Evolutionary conservation across 2,888 invertebrate genomes (phyloP).

Genomic region (Caenorhabditis sp.): DNA sequence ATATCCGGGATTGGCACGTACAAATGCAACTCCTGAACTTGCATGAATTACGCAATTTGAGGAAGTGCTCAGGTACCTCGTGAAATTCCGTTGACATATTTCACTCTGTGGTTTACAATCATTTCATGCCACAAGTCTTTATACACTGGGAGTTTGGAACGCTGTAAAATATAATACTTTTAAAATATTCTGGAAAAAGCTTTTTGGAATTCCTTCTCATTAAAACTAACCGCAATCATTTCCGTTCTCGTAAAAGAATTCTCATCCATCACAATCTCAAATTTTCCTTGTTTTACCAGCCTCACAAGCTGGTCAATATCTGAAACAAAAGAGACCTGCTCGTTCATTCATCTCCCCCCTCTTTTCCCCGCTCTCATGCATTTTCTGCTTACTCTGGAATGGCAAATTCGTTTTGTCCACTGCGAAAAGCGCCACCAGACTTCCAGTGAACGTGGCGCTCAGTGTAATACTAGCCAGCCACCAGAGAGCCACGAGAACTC

Average conservation of each 20-base stretch:
- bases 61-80: slow-evolving; percentile 60
- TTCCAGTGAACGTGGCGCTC: slow-evolving; percentile 80
- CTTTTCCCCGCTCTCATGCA: neutral
- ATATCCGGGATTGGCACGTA: slow-evolving; percentile 65
- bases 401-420: slow-evolving; percentile 77
- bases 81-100: slow-evolving; percentile 71
- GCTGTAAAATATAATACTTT: slow-evolving; percentile 47
- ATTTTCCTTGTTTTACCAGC: slow-evolving; percentile 70
- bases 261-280: slow-evolving; percentile 74
- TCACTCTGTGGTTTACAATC: slow-evolving; percentile 69
- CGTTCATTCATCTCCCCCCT: no score
- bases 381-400: slow-evolving; percentile 69
- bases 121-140: slow-evolving; percentile 77
- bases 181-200: neutral
- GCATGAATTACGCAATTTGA: slow-evolving; percentile 18
- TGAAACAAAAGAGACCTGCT: slow-evolving; percentile 34
- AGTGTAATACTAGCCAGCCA: slow-evolving; percentile 79
- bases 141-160: slow-evolving; percentile 65
- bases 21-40: slow-evolving; percentile 67
- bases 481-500: slow-evolving; percentile 78
- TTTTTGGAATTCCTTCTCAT: no score
- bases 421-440: slow-evolving; percentile 80
- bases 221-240: slow-evolving; percentile 73
- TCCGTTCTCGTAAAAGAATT: slow-evolving; percentile 72
- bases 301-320: slow-evolving; percentile 73